Evolutionary conservation across 2,797 vertebrate species (phyloP).

Genomic region (Myotis planiceps): DNA sequence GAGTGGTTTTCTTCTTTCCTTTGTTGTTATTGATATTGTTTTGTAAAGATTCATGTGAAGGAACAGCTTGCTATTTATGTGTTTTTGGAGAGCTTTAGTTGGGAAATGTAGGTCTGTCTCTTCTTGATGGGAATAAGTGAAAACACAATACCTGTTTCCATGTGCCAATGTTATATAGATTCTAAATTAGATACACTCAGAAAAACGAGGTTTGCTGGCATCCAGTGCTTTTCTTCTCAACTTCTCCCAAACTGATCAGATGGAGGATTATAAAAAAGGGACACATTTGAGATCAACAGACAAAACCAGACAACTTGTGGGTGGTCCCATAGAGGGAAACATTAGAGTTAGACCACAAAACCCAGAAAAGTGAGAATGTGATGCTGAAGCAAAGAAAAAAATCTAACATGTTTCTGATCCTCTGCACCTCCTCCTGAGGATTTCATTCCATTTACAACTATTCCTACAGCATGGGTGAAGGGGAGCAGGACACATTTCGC

Average conservation of each 20-base stretch:
- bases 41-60: neutral
- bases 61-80: constrained; percentile 25
- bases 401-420: neutral
- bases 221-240: neutral
- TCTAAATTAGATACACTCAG: neutral
- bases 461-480: neutral
- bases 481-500: neutral
- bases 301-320: neutral
- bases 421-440: no score
- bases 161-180: neutral
- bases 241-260: neutral
- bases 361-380: neutral
- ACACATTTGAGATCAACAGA: neutral
- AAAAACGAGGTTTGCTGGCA: neutral
- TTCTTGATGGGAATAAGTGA: neutral
- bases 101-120: neutral
- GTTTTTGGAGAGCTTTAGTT: neutral
- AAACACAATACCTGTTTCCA: constrained; percentile 21
- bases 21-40: constrained; percentile 15
- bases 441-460: neutral
- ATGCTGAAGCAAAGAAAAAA: neutral
- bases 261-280: neutral
- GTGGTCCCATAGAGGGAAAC: neutral
- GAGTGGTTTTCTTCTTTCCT: neutral
- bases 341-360: neutral